Percentiles rank a stretch among this genome's conserved stretches.
phyloP scores from a whole-genome alignment of 2,888 invertebrate genomes.

The Drosophila nr. perissopoda region DNA sequence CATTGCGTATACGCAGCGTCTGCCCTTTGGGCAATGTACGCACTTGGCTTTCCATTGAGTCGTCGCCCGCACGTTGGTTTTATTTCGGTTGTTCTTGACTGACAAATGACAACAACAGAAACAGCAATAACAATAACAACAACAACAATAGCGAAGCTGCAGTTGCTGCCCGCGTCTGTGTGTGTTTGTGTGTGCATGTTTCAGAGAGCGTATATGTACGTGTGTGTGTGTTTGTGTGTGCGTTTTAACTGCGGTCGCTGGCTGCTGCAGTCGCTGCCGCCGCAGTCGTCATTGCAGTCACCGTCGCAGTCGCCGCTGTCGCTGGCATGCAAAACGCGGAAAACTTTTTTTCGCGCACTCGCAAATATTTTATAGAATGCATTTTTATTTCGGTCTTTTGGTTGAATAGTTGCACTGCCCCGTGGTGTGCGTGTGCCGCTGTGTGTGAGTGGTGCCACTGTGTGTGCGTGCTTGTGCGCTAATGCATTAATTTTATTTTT shows the following conservation, averaged over 20 bases:
- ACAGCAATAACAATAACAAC: slow-evolving; percentile 26
- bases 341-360: slow-evolving; percentile 79
- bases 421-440: slow-evolving; percentile 46
- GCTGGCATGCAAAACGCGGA: slow-evolving; percentile 80
- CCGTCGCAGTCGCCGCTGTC: slow-evolving; percentile 57
- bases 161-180: slow-evolving; percentile 43
- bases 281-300: slow-evolving; percentile 36
- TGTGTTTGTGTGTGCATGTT: slow-evolving; percentile 20
- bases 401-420: slow-evolving; percentile 81
- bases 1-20: slow-evolving; percentile 72
- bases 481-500: slow-evolving; percentile 35
- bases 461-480: slow-evolving; percentile 12
- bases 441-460: slow-evolving; percentile 12
- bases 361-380: slow-evolving; percentile 81
- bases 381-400: slow-evolving; percentile 81
- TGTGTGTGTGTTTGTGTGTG: slow-evolving; percentile 15
- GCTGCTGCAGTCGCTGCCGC: slow-evolving; percentile 53
- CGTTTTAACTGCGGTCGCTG: slow-evolving; percentile 44
- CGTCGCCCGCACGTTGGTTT: slow-evolving; percentile 55
- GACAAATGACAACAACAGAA: slow-evolving; percentile 51
- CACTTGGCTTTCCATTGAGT: slow-evolving; percentile 55
- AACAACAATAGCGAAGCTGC: slow-evolving; percentile 47
- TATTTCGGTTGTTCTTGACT: slow-evolving; percentile 68
- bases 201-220: slow-evolving; percentile 18
- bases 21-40: slow-evolving; percentile 59